Conservation (phyloP, 1,140 invertebrate species). For the Idris sp. region DNA sequence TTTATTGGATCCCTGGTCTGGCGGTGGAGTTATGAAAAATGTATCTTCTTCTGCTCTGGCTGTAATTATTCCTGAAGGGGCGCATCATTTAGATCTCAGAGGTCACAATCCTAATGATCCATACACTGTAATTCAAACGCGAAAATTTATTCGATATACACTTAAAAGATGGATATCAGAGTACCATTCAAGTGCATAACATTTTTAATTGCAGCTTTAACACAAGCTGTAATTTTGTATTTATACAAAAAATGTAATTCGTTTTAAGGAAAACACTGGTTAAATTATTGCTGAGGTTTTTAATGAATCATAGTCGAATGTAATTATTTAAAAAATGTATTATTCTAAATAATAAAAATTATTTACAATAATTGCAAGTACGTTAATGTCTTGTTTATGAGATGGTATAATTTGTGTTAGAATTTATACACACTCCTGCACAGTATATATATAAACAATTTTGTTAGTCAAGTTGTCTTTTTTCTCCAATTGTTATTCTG, state of each 20-base stretch:
- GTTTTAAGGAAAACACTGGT: no score
- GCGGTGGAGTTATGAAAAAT: constrained; percentile 89
- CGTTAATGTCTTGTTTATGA: constrained; percentile 19
- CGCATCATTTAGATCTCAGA: constrained; percentile 95
- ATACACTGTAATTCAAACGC: constrained; percentile 82
- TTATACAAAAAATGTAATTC: no score
- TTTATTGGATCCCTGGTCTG: constrained; percentile 94
- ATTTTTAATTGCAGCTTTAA: no score
- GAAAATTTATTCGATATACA: constrained; percentile 81
- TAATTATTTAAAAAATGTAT: constrained; percentile 55
- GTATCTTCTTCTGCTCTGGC: constrained; percentile 83
- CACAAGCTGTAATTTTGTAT: no score
- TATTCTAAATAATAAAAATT: constrained; percentile 57
- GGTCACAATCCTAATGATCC: constrained; percentile 85
- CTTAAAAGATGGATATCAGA: constrained; percentile 31
- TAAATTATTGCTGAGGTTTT: no score
- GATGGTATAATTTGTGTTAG: constrained; percentile 9
- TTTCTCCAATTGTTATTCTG: no score
- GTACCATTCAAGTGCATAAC: constrained; percentile 8
- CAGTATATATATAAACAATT: constrained; percentile 19
- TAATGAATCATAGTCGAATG: no score
- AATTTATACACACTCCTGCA: constrained; percentile 26
- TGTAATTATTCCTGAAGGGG: constrained; percentile 91
- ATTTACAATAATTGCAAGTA: constrained; percentile 49
- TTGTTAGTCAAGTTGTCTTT: constrained; percentile 11